These are phyloP conservation scores for Drosophila diplacantha DNA, from an alignment of 2,888 invertebrate species.

Conservation along the genomic window DNA sequence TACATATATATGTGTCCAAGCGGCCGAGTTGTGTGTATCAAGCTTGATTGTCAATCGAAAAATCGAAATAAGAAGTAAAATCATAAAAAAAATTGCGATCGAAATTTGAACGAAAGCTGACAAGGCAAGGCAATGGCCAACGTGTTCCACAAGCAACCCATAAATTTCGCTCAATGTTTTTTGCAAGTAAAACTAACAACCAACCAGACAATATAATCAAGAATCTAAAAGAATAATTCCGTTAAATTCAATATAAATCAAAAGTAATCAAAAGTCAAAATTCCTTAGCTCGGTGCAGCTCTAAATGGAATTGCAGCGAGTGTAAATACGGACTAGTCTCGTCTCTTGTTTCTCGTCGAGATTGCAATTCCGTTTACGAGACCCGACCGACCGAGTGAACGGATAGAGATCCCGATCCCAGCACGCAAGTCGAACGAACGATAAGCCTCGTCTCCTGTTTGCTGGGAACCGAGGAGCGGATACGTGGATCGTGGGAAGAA, in stretches of 20 bases:
- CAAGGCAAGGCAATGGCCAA: slow-evolving; percentile 13
- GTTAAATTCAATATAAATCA: slow-evolving; percentile 8
- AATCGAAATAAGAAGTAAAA: slow-evolving; percentile 16
- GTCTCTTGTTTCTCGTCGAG: background rate
- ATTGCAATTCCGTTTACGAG: slow-evolving; percentile 61
- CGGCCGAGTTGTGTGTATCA: slow-evolving; percentile 71
- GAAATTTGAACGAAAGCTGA: slow-evolving; percentile 62
- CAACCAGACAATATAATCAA: slow-evolving; percentile 4
- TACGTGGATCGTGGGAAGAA: slow-evolving; percentile 62
- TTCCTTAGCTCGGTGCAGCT: slow-evolving; percentile 30
- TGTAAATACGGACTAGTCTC: slow-evolving; percentile 4
- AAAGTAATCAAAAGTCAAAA: slow-evolving; percentile 45
- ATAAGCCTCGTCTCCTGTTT: slow-evolving; percentile 46
- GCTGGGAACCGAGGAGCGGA: slow-evolving; percentile 64
- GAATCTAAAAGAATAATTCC: slow-evolving; percentile 5
- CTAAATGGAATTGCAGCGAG: slow-evolving; percentile 66
- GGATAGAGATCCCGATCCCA: slow-evolving; percentile 48
- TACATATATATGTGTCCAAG: slow-evolving; percentile 41
- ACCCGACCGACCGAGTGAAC: slow-evolving; percentile 9
- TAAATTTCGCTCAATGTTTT: slow-evolving; percentile 75
- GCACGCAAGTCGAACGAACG: slow-evolving; percentile 56
- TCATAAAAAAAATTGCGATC: slow-evolving; percentile 69
- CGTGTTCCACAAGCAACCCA: slow-evolving; percentile 34
- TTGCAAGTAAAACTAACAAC: slow-evolving; percentile 29
- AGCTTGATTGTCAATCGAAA: slow-evolving; percentile 56